Evolutionary conservation across 2,797 vertebrate species (phyloP).

Genomic region (Sebastiscus albofasciatus): DNA sequence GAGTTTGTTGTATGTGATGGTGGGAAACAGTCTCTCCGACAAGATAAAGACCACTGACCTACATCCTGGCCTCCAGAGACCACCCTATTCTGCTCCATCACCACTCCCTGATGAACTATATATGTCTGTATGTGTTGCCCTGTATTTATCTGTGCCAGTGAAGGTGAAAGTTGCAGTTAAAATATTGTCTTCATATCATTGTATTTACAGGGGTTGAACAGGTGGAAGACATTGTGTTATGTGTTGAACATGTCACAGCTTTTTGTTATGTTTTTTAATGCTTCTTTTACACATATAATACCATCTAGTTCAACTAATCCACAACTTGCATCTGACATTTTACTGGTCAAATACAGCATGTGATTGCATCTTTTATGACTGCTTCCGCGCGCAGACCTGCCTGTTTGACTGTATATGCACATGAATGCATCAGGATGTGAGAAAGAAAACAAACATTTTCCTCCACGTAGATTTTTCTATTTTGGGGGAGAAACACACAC

Average conservation of each 20-base stretch:
- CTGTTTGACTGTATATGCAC: background rate
- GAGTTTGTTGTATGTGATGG: constrained; percentile 9
- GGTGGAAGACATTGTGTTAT: background rate
- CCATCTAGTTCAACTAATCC: background rate
- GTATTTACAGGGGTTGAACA: background rate
- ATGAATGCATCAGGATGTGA: constrained; percentile 1
- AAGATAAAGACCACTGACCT: constrained; percentile 55
- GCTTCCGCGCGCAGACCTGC: background rate
- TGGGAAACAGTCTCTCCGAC: constrained; percentile 16
- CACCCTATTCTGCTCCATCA: constrained; percentile 18
- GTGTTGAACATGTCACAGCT: background rate
- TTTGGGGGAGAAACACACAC: constrained; percentile 24
- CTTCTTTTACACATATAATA: background rate
- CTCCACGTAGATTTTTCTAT: constrained; percentile 29
- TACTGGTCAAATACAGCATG: background rate
- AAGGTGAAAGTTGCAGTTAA: background rate
- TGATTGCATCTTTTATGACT: background rate
- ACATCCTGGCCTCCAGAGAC: constrained; percentile 49
- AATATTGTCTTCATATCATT: background rate
- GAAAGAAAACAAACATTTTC: background rate
- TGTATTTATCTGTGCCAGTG: constrained; percentile 16
- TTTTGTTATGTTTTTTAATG: background rate
- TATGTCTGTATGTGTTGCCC: background rate
- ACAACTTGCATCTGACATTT: background rate
- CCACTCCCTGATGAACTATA: constrained; percentile 15